phyloP scores from a whole-genome alignment of 2,888 invertebrate genomes.

The Oscheius sp. region DNA sequence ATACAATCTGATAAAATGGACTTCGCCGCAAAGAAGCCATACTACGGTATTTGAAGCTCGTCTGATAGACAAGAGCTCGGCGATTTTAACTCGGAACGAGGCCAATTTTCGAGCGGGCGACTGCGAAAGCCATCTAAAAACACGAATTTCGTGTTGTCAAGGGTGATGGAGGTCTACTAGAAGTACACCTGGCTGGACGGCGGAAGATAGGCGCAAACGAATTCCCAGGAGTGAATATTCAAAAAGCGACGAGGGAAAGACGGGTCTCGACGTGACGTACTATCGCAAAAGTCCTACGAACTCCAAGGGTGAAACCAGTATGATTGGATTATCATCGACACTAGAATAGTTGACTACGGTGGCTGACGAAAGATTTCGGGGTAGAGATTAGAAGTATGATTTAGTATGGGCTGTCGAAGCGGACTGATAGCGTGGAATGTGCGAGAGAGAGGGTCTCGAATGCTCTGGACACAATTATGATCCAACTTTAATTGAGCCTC shows the following conservation, averaged over 20 bases:
- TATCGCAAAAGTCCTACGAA: background rate
- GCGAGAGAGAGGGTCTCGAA: constrained; percentile 14
- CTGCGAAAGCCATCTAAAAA: constrained; percentile 6
- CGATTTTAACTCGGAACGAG: constrained; percentile 1
- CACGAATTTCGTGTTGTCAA: constrained; percentile 29
- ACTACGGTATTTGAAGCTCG: background rate
- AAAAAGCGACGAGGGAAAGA: constrained; percentile 14
- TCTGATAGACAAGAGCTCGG: background rate
- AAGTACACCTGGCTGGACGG: background rate
- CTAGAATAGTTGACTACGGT: background rate
- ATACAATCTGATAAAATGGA: background rate
- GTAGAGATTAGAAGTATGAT: background rate
- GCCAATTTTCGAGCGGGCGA: constrained; percentile 19
- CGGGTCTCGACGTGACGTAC: constrained; percentile 1
- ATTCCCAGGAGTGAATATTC: constrained; percentile 30
- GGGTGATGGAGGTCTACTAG: constrained; percentile 12
- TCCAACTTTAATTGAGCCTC: constrained; percentile 28
- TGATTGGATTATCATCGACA: background rate
- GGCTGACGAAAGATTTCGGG: background rate
- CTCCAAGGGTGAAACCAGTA: background rate
- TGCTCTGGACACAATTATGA: constrained; percentile 33
- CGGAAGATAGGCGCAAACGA: background rate
- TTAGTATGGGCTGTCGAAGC: background rate
- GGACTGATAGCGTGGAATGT: constrained; percentile 28
- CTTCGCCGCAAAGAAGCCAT: background rate